Conservation (phyloP, 2,888 invertebrate genomes). For the Melangyna quadrimaculata region DNA sequence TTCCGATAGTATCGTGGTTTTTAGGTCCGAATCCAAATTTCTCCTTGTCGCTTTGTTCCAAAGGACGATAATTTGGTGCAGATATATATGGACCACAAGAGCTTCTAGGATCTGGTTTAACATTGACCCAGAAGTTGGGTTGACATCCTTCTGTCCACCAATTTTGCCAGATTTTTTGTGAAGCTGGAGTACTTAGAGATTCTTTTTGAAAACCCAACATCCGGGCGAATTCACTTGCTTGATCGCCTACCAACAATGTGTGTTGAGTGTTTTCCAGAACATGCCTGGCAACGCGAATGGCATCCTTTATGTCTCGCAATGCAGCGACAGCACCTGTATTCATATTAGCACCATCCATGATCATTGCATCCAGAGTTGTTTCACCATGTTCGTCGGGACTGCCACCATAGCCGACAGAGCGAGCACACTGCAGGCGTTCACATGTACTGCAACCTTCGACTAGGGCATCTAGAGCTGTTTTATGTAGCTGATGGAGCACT, state of each 20-base stretch:
- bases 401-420: slow-evolving; percentile 97
- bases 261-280: slow-evolving; percentile 95
- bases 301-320: slow-evolving; percentile 90
- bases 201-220: slow-evolving; percentile 93
- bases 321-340: slow-evolving; percentile 95
- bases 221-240: slow-evolving; percentile 94
- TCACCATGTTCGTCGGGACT: slow-evolving; percentile 98
- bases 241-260: slow-evolving; percentile 93
- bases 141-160: slow-evolving; percentile 94
- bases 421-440: slow-evolving; percentile 93
- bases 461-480: slow-evolving; percentile 89
- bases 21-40: slow-evolving; percentile 81
- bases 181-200: slow-evolving; percentile 87
- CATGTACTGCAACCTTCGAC: slow-evolving; percentile 93
- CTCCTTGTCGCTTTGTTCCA: slow-evolving; percentile 47
- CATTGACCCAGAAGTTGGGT: slow-evolving; percentile 97
- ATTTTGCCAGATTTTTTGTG: slow-evolving; percentile 86
- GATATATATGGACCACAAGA: slow-evolving; percentile 93
- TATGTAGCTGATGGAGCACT: slow-evolving; percentile 82
- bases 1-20: slow-evolving; percentile 98
- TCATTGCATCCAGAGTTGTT: slow-evolving; percentile 97
- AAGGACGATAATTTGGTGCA: not conserved
- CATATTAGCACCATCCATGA: slow-evolving; percentile 93
- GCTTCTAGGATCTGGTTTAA: slow-evolving; percentile 89
- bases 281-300: slow-evolving; percentile 94